Evolutionary conservation across 2,797 vertebrate species (phyloP), one percentile per base, ranked within the genome.

Genomic region (Glyptemys insculpta): DNA sequence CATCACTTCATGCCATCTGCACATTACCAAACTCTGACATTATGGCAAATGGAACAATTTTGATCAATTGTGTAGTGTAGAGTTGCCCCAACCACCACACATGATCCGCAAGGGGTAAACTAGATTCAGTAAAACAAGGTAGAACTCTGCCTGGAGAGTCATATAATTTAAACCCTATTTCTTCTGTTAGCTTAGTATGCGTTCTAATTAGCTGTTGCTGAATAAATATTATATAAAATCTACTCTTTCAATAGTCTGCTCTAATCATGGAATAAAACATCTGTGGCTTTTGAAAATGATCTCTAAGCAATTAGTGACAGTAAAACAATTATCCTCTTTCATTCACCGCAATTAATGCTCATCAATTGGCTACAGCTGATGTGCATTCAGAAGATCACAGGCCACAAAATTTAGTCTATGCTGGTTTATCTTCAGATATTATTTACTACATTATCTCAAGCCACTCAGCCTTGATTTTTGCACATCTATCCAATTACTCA

Each of bases 401-500:
- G 88, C 89, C 49, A 76, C 0, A 1, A 68, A 56, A 94, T 54
- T 92, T 57, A 81, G 34, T 88, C 91, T 88, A 54, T 37, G 29
- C 52, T 84, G 34, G 15, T 78, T 80, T 94, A 93, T 92, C 93
- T 88, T 12, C 44, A 87, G 72, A 41, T 91, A 95, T 78, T 41
- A 62, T 88, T 90, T 29, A 50, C 1, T 0, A 62, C 56, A 80
- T 87, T 95, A 88, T 83, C 57, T 86, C 86, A 88, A 93, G 91
- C 74, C 95, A 85, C 87, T 41, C 81, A 65, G 89, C 37, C 85
- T 89, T 16, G 41, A 83, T 85, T 89, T 91, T 87, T 89, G 90
- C 72, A 84, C 3, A 1, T 27, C 88, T 85, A 80, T 92, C 74
- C 56, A 53, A 10, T 95, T 89, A 98, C 99, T 98, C 93, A 99